Conservation (phyloP, 2,888 invertebrate species). For the Ophion slaviceki region DNA sequence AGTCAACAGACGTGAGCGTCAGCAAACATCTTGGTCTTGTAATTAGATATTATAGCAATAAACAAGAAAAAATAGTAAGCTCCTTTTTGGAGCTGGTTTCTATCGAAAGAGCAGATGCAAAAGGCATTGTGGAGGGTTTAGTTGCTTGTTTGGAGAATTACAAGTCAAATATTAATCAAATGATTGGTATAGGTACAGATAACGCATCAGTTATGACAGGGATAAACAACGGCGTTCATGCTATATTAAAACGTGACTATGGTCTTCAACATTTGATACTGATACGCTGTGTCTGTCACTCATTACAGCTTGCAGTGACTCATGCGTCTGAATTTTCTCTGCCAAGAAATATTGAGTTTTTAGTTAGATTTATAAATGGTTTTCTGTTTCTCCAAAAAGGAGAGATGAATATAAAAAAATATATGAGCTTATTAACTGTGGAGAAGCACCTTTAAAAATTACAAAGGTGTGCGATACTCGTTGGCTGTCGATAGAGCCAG, state of each 20-base stretch:
- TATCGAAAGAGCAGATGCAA: neutral
- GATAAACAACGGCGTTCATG: constrained; percentile 76
- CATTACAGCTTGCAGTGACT: constrained; percentile 75
- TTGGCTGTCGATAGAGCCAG: constrained; percentile 73
- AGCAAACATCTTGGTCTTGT: neutral
- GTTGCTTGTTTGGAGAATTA: neutral
- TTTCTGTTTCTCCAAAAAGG: constrained; percentile 58
- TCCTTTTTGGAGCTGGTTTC: neutral
- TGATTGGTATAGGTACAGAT: constrained; percentile 77
- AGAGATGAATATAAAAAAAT: constrained; percentile 57
- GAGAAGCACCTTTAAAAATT: constrained; percentile 70
- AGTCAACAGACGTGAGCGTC: neutral
- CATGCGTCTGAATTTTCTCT: constrained; percentile 68
- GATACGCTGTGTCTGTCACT: constrained; percentile 78
- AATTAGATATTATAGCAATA: neutral
- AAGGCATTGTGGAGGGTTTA: too few species aligned
- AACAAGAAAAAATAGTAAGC: neutral
- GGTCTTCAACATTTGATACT: constrained; percentile 72
- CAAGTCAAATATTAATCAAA: neutral
- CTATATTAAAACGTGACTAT: constrained; percentile 71
- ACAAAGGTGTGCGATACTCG: constrained; percentile 69
- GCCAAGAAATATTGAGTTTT: constrained; percentile 74
- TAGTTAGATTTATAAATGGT: constrained; percentile 70
- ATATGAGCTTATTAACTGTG: constrained; percentile 68
- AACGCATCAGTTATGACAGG: constrained; percentile 79